Base-by-base conservation (phyloP, 1,140 invertebrate species). In the Trypoxylus dichotomus region DNA sequence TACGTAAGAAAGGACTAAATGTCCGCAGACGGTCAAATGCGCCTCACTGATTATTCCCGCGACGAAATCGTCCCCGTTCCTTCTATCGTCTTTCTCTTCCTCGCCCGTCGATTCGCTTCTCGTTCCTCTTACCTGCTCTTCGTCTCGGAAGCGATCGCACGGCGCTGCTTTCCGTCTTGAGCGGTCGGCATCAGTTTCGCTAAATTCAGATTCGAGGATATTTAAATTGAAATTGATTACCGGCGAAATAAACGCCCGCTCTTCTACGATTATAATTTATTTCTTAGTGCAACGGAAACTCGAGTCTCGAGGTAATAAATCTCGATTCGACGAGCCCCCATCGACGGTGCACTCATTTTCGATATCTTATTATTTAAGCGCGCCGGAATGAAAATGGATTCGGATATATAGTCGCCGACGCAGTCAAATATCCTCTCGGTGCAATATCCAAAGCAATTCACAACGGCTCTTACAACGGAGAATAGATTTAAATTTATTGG, bases 1-100 rank as follows among this genome's bases (percentile, higher is more conserved):
- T 81, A 82, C 80, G 79, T 80, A 81, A 79, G 79, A 82, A 78
- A 80, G 78, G 78, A 79, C 79, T 80, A 78, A 81, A 78, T 80
- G 77, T 68, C 78, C 71, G 60, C 54, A 76, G 63, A 78, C 74
- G 79, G 77, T 79, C 79, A 78, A 79, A 79, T 80, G 74, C 24
- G n/a, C 74, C 29, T 43, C 74, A 29, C 32, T 74, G 72, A 74
- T 74, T 74, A 74, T 74, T 74, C 72, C 72, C 72, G 72, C 72
- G 72, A 74, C 72, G 72, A 32, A 43, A 42, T 21, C 32, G 27
- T 5, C 72, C 60, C 27, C 19, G 5, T 13, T 3, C 47, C 47
- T 19, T 29, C 24, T 24, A 24, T 29, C 24, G 21, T 68, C 60
- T 15, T 27, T 25, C 60, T 25, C 60, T 54, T 19, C 47, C 11